Conservation (phyloP, 2,113 vertebrate species). For the Corythornis vintsioides region DNA sequence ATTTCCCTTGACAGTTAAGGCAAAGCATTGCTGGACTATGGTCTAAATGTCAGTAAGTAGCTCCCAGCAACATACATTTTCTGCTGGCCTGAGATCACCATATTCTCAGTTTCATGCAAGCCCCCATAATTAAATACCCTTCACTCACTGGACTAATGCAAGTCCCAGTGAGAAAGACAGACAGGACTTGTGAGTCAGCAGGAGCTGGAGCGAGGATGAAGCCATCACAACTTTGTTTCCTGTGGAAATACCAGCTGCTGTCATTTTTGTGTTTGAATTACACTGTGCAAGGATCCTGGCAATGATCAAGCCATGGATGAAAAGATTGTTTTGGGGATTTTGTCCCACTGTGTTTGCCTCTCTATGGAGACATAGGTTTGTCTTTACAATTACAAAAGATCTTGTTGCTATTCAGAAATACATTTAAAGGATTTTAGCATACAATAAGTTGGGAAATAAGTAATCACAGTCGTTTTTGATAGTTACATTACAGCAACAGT, state of each 20-base stretch:
- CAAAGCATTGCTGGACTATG: not conserved
- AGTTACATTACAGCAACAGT: fast-evolving
- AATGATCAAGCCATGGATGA: not conserved
- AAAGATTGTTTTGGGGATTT: not conserved
- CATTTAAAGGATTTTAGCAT: not conserved
- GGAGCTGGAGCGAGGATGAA: not conserved
- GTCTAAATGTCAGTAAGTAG: not conserved
- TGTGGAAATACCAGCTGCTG: conserved; percentile 48
- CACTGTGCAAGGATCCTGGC: not conserved
- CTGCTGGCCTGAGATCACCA: not conserved
- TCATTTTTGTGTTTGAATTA: not conserved
- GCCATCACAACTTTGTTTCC: not conserved
- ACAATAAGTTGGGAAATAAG: not conserved
- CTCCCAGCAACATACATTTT: not conserved
- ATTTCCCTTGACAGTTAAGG: not conserved
- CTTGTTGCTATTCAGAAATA: not conserved
- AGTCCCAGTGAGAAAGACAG: conserved; percentile 27
- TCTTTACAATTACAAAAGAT: not conserved
- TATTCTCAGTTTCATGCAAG: not conserved
- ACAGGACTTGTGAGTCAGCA: conserved; percentile 51
- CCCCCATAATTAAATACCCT: not conserved
- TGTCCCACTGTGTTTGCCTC: not conserved
- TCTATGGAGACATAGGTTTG: not conserved
- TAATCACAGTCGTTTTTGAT: not conserved
- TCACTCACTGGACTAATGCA: not conserved